Evolutionary conservation across 92 coral and sea anemone genomes (phyloP).

Genomic region (Siderastrea radians): DNA sequence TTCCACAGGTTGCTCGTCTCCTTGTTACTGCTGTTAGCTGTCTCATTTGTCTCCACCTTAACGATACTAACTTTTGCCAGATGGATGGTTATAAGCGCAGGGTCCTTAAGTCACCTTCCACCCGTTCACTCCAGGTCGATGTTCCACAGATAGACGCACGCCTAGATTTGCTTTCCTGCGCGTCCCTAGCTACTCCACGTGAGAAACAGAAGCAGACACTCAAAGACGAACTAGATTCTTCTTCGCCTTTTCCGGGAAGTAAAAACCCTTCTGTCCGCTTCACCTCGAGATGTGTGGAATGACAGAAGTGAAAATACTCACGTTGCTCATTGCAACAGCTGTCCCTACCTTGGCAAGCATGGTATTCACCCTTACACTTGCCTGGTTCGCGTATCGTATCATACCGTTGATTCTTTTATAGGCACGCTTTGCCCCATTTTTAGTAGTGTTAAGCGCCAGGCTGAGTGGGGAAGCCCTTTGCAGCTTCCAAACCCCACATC

Average conservation of each 20-base stretch:
- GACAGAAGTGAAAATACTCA: slow-evolving; percentile 51
- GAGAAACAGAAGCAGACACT: slow-evolving; percentile 31
- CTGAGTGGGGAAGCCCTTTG: slow-evolving; percentile 36
- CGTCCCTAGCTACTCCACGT: background rate
- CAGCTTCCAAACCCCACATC: background rate
- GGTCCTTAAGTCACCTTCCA: too few relatives aligned
- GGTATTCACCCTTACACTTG: slow-evolving; percentile 23
- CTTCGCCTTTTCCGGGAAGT: background rate
- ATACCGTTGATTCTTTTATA: slow-evolving; percentile 50
- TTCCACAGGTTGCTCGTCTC: slow-evolving; percentile 29
- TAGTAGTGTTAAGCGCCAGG: slow-evolving; percentile 28
- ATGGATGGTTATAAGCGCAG: slow-evolving; percentile 2
- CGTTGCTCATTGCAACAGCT: slow-evolving; percentile 9
- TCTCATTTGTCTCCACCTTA: background rate
- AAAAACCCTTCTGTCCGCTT: background rate
- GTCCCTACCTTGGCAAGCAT: slow-evolving; percentile 24
- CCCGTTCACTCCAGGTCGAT: too few relatives aligned
- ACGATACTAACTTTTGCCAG: slow-evolving; percentile 42
- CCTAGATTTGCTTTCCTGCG: too few relatives aligned
- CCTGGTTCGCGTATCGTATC: slow-evolving; percentile 38
- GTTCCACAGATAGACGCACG: too few relatives aligned
- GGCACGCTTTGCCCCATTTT: slow-evolving; percentile 49
- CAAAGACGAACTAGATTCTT: slow-evolving; percentile 16
- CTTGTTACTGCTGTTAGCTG: slow-evolving; percentile 11
- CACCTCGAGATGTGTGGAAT: slow-evolving; percentile 34